Percentiles rank a stretch among this genome's conserved stretches.
These are phyloP conservation scores for Spisula solida DNA, from an alignment of 2,888 invertebrate genomes.

Conservation along the genomic window DNA sequence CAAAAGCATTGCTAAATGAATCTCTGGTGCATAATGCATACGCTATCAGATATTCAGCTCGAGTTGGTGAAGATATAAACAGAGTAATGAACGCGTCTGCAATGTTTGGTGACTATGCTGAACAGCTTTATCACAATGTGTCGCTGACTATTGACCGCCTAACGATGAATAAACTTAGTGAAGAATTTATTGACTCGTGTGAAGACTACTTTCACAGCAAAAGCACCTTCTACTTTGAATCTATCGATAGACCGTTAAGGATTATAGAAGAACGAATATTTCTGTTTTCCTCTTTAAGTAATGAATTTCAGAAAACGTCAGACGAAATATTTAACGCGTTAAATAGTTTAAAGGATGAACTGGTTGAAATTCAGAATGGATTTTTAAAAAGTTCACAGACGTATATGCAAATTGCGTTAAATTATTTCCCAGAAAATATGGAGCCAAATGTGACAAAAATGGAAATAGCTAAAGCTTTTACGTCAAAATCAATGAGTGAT, in stretches of 20 bases:
- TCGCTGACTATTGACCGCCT: constrained; percentile 34
- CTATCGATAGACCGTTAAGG: constrained; percentile 68
- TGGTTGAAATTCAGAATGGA: constrained; percentile 36
- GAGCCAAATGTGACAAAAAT: constrained; percentile 52
- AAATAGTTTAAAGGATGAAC: constrained; percentile 31
- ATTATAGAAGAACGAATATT: constrained; percentile 60
- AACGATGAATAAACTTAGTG: constrained; percentile 53
- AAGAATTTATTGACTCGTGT: constrained; percentile 65
- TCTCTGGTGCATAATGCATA: constrained; percentile 59
- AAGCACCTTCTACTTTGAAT: constrained; percentile 74
- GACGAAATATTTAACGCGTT: background rate
- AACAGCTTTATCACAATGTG: constrained; percentile 43
- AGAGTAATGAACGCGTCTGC: constrained; percentile 45
- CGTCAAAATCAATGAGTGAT: constrained; percentile 52
- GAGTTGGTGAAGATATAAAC: constrained; percentile 57
- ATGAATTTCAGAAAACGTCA: constrained; percentile 39
- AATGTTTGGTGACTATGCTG: constrained; percentile 48
- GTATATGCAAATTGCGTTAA: constrained; percentile 35
- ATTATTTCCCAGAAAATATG: constrained; percentile 34
- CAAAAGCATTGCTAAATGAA: constrained; percentile 64
- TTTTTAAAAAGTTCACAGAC: constrained; percentile 42
- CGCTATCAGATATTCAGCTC: constrained; percentile 51
- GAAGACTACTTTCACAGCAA: constrained; percentile 73
- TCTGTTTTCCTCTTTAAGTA: constrained; percentile 53
- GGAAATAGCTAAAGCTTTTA: constrained; percentile 63